Conservation (phyloP, 2,797 vertebrate genomes). For the Amphiprion clarkii region DNA sequence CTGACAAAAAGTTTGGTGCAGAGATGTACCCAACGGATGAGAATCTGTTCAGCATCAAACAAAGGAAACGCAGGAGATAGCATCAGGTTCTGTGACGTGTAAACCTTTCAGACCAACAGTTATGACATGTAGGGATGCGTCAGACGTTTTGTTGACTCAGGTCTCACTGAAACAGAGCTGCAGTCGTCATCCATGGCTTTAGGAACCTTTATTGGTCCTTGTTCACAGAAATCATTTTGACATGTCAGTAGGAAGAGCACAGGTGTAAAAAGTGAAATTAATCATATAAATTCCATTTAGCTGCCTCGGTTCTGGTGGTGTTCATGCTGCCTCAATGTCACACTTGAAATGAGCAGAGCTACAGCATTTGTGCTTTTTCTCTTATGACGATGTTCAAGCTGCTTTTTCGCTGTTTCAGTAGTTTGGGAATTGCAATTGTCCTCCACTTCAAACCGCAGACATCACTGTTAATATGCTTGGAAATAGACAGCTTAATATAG, state of each 20-base stretch:
- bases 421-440: constrained; percentile 1
- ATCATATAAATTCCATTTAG: neutral
- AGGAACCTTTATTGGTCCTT: neutral
- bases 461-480: neutral
- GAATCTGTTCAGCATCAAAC: constrained; percentile 86
- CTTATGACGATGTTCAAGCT: neutral
- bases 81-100: neutral
- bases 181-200: constrained; percentile 4
- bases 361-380: neutral
- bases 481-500: neutral
- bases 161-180: constrained; percentile 4
- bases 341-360: neutral
- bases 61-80: constrained; percentile 72
- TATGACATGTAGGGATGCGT: neutral
- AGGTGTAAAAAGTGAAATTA: neutral
- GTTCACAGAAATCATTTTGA: neutral
- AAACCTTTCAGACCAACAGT: neutral
- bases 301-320: neutral
- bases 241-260: neutral
- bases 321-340: neutral
- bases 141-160: constrained; percentile 14
- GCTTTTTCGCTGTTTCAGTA: constrained; percentile 13
- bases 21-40: constrained; percentile 73
- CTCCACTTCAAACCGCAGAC: neutral
- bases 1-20: constrained; percentile 27